Conservation (phyloP, 2,113 vertebrate genomes). For the Chascanopsetta lugubris region DNA sequence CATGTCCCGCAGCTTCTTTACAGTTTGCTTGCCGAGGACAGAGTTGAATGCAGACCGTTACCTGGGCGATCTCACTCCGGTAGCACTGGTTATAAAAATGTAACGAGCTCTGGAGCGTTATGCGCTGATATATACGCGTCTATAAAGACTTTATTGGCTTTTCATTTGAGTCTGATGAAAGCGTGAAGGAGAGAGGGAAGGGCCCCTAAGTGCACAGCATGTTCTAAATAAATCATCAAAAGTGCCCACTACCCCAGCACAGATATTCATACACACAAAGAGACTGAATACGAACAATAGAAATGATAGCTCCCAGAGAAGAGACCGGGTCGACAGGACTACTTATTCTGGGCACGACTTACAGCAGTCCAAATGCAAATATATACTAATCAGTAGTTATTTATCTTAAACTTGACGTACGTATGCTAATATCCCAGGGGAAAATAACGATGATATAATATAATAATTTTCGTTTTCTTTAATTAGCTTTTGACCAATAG, state of each 20-base stretch:
- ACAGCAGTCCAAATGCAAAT: conserved; percentile 17
- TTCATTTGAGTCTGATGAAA: conserved; percentile 57
- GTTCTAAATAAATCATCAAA: conserved; percentile 24
- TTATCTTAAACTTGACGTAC: too few relatives aligned
- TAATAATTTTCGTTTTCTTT: too few relatives aligned
- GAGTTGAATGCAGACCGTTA: conserved; percentile 45
- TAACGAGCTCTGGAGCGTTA: conserved; percentile 50
- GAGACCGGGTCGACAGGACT: conserved; percentile 26
- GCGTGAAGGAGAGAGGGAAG: conserved; percentile 20
- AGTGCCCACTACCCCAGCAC: not conserved
- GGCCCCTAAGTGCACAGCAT: conserved; percentile 21
- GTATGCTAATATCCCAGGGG: too few relatives aligned
- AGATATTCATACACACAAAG: not conserved
- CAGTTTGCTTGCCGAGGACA: conserved; percentile 53
- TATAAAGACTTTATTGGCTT: conserved; percentile 66
- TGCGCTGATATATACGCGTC: conserved; percentile 47
- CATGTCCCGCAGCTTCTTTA: conserved; percentile 38
- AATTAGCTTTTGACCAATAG: too few relatives aligned
- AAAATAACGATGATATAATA: too few relatives aligned
- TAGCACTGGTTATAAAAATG: conserved; percentile 49
- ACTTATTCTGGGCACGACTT: conserved; percentile 21
- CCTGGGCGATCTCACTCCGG: conserved; percentile 42
- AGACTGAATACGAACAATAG: conserved; percentile 8
- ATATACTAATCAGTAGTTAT: too few relatives aligned
- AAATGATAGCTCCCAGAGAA: not conserved